phyloP scores from a whole-genome alignment of 2,888 invertebrate species.

The Cremastinae sp. region DNA sequence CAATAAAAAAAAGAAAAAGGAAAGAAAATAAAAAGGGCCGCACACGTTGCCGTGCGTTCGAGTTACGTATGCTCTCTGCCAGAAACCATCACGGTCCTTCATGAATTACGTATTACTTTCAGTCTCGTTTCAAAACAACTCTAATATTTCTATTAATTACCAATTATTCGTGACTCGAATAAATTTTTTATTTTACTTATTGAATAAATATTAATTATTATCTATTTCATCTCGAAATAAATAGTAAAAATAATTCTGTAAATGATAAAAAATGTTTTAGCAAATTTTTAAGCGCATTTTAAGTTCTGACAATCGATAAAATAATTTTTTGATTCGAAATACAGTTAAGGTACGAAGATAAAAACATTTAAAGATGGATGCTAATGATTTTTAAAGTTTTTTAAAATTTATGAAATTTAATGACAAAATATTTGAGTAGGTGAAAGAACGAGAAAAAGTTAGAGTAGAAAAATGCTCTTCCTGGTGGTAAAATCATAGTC shows the following conservation, averaged over 20 bases:
- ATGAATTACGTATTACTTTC: slow-evolving; percentile 67
- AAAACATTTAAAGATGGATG: no score
- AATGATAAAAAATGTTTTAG: no score
- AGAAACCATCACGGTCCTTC: background rate
- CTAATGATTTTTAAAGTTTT: no score
- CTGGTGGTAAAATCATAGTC: slow-evolving; percentile 12
- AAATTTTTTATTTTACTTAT: background rate
- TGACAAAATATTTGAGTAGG: background rate
- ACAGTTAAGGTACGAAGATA: no score
- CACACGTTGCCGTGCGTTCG: slow-evolving; percentile 68
- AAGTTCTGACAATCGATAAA: no score
- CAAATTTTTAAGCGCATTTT: no score
- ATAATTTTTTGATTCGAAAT: no score
- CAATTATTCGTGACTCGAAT: slow-evolving; percentile 65
- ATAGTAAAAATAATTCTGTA: no score
- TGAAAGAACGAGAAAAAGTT: slow-evolving; percentile 18
- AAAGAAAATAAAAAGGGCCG: slow-evolving; percentile 67
- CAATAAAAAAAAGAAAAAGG: slow-evolving; percentile 58
- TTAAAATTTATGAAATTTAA: no score
- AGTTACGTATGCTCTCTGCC: slow-evolving; percentile 3
- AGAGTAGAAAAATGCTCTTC: slow-evolving; percentile 30
- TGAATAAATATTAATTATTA: no score
- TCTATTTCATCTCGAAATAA: no score
- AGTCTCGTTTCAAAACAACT: slow-evolving; percentile 55
- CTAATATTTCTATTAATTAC: slow-evolving; percentile 24